Evolutionary conservation across 2,113 vertebrate genomes (phyloP).

Genomic region (Pteropus alecto): DNA sequence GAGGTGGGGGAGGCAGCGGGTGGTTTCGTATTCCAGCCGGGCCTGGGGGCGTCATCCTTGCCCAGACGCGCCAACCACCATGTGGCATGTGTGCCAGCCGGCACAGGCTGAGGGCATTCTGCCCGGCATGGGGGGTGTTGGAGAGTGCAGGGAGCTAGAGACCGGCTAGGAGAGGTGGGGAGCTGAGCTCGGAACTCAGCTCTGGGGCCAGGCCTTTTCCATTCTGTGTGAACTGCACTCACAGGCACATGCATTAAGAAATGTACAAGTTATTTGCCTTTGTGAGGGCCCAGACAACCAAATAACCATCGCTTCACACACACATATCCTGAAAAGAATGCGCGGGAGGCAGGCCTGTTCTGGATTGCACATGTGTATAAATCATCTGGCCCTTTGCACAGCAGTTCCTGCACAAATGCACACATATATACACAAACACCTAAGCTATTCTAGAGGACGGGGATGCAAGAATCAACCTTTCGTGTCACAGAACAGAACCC

Average conservation of each 20-base stretch:
- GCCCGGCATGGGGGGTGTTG: conserved; percentile 48
- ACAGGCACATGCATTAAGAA: background rate
- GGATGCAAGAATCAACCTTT: background rate
- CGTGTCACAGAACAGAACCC: background rate
- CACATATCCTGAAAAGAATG: background rate
- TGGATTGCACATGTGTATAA: background rate
- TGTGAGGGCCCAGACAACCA: background rate
- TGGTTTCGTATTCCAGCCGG: conserved; percentile 74
- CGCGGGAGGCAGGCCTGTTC: background rate
- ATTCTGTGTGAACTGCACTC: background rate
- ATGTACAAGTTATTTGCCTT: background rate
- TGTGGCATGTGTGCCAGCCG: conserved; percentile 73
- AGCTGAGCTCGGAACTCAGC: conserved; percentile 3
- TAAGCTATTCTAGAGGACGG: background rate
- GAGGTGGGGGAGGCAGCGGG: conserved; percentile 67
- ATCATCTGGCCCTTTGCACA: background rate
- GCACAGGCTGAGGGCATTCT: conserved; percentile 77
- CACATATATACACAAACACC: background rate
- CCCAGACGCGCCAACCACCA: conserved; percentile 72
- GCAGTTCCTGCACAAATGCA: background rate
- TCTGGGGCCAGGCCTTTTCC: background rate
- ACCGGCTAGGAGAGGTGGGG: conserved; percentile 36
- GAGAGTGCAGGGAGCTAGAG: conserved; percentile 34
- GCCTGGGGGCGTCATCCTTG: conserved; percentile 76
- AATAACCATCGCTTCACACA: background rate